Conservation (phyloP, 2,113 vertebrate species). For the Rattus rattus region DNA sequence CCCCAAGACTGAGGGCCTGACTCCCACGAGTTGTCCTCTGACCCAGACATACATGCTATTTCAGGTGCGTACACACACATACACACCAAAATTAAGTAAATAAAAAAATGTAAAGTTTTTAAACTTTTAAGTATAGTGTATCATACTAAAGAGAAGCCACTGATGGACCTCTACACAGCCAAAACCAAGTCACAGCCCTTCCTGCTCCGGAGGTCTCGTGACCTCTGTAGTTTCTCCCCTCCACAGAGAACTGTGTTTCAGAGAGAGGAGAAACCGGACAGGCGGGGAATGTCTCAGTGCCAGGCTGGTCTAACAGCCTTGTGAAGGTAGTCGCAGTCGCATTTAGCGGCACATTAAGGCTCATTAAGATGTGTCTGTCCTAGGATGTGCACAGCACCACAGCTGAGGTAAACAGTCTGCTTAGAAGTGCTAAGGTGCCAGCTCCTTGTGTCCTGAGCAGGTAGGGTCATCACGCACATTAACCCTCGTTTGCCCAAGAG, state of each 20-base stretch:
- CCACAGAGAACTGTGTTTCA: background rate
- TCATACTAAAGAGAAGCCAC: background rate
- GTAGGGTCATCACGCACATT: background rate
- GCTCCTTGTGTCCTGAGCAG: background rate
- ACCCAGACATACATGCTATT: background rate
- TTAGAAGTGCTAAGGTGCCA: background rate
- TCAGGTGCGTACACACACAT: background rate
- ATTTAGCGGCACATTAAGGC: constrained; percentile 26
- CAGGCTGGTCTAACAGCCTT: background rate
- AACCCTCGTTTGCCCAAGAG: background rate
- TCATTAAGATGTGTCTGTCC: constrained; percentile 57
- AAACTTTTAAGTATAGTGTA: background rate
- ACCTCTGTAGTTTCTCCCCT: background rate
- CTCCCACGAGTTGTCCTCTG: background rate
- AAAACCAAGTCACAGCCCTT: background rate
- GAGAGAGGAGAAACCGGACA: background rate
- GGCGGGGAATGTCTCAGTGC: background rate
- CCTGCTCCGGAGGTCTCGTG: too few species aligned
- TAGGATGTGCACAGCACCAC: background rate
- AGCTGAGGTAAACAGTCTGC: constrained; percentile 5
- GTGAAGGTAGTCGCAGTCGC: background rate
- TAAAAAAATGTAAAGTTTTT: background rate
- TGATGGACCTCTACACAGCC: background rate
- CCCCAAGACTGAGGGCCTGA: background rate
- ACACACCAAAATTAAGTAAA: background rate